Evolutionary conservation across 1,140 invertebrate genomes (phyloP).

Genomic region (Polyergus mexicanus): DNA sequence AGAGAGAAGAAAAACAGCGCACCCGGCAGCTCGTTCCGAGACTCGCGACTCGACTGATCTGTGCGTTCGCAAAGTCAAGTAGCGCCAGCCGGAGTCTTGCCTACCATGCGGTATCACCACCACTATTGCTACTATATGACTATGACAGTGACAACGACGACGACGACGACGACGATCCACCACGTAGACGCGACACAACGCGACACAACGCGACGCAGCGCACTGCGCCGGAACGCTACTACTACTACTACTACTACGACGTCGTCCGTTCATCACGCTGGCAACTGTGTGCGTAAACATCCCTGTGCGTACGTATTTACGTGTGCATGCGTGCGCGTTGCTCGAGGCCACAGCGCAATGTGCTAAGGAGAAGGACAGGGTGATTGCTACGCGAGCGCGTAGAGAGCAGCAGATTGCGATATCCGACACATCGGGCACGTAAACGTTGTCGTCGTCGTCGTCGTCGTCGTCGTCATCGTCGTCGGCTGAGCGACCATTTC

Average conservation of each 20-base stretch:
- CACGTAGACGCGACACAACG: neutral
- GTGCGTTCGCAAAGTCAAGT: slow-evolving; percentile 78
- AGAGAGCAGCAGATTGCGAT: slow-evolving; percentile 25
- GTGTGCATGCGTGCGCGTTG: neutral
- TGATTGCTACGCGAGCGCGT: slow-evolving; percentile 17
- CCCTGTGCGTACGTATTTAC: neutral
- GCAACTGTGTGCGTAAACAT: too few species aligned
- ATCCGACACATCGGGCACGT: slow-evolving; percentile 33
- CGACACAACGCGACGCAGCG: too few species aligned
- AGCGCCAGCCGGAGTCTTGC: slow-evolving; percentile 72
- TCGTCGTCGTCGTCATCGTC: neutral
- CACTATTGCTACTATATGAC: neutral
- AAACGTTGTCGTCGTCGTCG: neutral
- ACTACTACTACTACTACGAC: slow-evolving; percentile 6
- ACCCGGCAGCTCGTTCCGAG: slow-evolving; percentile 72
- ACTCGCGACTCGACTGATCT: slow-evolving; percentile 76
- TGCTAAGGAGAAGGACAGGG: slow-evolving; percentile 46
- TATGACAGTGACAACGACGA: neutral
- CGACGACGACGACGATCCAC: slow-evolving; percentile 2
- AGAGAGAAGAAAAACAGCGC: slow-evolving; percentile 50
- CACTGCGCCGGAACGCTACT: neutral
- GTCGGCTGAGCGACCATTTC: neutral
- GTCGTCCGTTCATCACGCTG: slow-evolving; percentile 18
- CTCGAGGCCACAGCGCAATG: slow-evolving; percentile 46
- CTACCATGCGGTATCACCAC: slow-evolving; percentile 38